Percentiles rank a stretch among this genome's conserved stretches.
phyloP scores from a whole-genome alignment of 1,140 invertebrate genomes.

The Musca vetustissima region DNA sequence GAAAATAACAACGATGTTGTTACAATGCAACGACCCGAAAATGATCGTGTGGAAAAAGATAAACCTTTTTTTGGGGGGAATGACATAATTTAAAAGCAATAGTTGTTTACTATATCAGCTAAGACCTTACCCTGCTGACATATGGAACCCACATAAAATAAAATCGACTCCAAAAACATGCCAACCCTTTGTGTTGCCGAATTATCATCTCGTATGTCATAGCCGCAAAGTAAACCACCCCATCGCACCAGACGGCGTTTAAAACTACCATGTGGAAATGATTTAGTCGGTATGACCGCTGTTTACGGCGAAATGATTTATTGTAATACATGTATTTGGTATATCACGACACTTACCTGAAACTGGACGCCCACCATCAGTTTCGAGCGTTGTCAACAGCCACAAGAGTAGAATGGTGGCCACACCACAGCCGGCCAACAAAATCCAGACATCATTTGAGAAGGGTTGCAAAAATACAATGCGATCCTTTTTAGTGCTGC shows the following conservation, averaged over 20 bases:
- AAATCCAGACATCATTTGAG: constrained; percentile 60
- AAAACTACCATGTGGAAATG: not conserved
- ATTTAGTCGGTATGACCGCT: not conserved
- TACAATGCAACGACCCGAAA: constrained; percentile 63
- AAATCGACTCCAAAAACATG: constrained; percentile 48
- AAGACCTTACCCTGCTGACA: constrained; percentile 51
- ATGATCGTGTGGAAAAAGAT: constrained; percentile 56
- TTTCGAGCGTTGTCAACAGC: constrained; percentile 43
- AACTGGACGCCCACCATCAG: too few relatives aligned
- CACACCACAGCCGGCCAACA: constrained; percentile 50
- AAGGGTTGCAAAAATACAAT: constrained; percentile 65
- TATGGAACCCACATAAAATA: constrained; percentile 55
- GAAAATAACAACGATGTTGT: constrained; percentile 67
- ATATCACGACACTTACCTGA: too few relatives aligned
- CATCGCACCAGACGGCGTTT: constrained; percentile 15
- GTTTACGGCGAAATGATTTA: not conserved
- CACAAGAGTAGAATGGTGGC: constrained; percentile 46
- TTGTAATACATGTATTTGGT: too few relatives aligned
- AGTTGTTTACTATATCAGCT: not conserved
- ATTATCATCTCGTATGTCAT: not conserved
- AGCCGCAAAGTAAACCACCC: constrained; percentile 25
- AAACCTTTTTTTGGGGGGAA: too few relatives aligned
- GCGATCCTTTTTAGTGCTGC: constrained; percentile 61
- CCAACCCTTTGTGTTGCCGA: constrained; percentile 34
- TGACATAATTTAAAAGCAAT: too few relatives aligned